Conservation (phyloP, 23 tunicate genomes). For the Halocynthia roretzi region DNA sequence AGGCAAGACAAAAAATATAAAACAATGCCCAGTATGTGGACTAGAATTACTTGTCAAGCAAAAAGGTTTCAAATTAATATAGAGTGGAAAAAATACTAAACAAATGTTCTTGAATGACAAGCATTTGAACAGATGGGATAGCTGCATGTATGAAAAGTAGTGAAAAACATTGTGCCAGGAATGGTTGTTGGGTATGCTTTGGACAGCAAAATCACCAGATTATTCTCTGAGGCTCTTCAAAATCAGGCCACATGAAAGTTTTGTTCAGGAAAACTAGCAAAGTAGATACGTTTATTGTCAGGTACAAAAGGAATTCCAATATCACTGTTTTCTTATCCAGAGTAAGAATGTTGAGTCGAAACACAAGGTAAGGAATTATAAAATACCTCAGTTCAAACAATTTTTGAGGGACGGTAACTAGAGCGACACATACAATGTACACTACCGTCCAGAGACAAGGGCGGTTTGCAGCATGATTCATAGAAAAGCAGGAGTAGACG, state of each 20-base stretch:
- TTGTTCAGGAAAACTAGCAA: constrained; percentile 48
- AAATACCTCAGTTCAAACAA: constrained; percentile 79
- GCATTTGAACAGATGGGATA: no score
- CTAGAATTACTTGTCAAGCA: no score
- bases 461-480: constrained; percentile 35
- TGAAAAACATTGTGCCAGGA: no score
- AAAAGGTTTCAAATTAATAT: no score
- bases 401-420: constrained; percentile 45
- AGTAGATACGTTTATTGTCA: constrained; percentile 39
- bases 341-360: constrained; percentile 50
- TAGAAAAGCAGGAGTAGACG: constrained; percentile 62
- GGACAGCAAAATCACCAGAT: constrained; percentile 44
- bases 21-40: no score
- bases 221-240: constrained; percentile 60
- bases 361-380: constrained; percentile 58
- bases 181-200: no score
- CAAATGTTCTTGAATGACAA: no score
- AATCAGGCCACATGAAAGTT: constrained; percentile 70
- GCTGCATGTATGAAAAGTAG: no score
- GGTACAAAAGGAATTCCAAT: constrained; percentile 42
- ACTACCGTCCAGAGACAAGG: constrained; percentile 40
- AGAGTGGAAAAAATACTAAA: no score
- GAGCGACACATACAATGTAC: constrained; percentile 33
- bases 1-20: no score
- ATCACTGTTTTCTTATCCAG: constrained; percentile 18